A percentile compares a stretch with the other conserved stretches of the same genome.
phyloP scores from a whole-genome alignment of 2,113 vertebrate species.

The Osmerus mordax region DNA sequence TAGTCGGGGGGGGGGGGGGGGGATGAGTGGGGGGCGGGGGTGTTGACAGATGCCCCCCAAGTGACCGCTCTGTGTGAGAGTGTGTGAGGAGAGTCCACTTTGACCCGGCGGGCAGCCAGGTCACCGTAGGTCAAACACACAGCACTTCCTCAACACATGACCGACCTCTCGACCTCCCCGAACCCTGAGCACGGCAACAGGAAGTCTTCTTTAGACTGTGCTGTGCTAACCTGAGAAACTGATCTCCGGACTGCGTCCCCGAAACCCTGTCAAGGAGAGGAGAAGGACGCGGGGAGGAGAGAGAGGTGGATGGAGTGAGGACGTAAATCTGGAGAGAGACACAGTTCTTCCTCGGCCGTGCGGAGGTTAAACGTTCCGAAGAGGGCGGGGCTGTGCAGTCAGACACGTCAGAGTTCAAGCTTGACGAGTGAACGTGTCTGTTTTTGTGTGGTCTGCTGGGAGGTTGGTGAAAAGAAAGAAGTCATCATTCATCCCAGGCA shows the following conservation, averaged over 20 bases:
- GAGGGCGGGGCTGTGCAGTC: neutral
- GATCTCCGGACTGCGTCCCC: neutral
- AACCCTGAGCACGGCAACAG: neutral
- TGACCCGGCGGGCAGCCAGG: neutral
- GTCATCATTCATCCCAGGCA: conserved; percentile 47
- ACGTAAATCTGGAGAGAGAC: neutral
- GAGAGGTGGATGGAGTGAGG: too few species aligned
- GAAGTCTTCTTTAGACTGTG: neutral
- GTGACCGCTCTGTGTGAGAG: neutral
- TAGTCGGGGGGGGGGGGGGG: too few species aligned
- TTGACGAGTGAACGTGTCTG: neutral
- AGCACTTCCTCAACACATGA: neutral
- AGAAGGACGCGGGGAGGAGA: conserved; percentile 8
- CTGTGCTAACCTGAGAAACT: neutral
- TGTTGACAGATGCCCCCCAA: neutral
- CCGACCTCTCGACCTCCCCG: neutral
- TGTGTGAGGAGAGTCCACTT: neutral
- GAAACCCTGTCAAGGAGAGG: neutral
- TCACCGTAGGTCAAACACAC: neutral
- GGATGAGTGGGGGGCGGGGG: too few species aligned
- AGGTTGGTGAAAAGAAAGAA: conserved; percentile 35
- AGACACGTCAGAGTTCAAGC: neutral
- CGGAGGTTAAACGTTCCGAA: neutral
- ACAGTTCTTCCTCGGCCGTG: conserved; percentile 5
- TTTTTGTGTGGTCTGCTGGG: neutral